Evolutionary conservation across 2,888 invertebrate genomes (phyloP).

Genomic region (Sepiola atlantica): DNA sequence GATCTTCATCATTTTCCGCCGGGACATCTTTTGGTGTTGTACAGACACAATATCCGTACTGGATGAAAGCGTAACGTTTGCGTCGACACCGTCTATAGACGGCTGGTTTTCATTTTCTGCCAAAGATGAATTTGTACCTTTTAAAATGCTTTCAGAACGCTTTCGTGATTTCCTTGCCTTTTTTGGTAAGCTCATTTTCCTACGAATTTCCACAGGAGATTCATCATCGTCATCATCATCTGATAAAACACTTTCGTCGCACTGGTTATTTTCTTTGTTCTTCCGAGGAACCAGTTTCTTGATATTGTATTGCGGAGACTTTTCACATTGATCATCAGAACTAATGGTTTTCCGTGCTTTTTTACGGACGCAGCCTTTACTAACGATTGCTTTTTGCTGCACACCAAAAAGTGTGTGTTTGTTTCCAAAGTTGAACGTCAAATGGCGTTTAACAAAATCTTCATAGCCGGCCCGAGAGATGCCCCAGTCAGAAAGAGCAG

Average conservation of each 20-base stretch:
- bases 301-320: not conserved
- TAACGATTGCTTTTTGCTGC: not conserved
- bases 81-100: not conserved
- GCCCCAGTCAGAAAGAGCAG: constrained; percentile 36
- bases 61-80: not conserved
- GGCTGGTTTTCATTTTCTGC: not conserved
- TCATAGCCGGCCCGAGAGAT: constrained; percentile 4
- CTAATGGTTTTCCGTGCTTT: not conserved
- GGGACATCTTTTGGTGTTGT: not conserved
- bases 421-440: not conserved
- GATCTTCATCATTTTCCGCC: not conserved
- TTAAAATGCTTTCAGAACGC: not conserved
- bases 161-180: not conserved
- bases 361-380: not conserved
- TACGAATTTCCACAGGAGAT: not conserved
- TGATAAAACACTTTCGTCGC: not conserved
- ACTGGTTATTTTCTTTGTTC: not conserved
- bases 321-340: not conserved
- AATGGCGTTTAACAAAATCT: constrained; percentile 10
- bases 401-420: constrained; percentile 25
- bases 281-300: constrained; percentile 22
- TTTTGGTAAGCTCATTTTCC: not conserved
- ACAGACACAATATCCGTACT: not conserved
- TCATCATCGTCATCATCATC: constrained; percentile 40
- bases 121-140: not conserved